A percentile compares a stretch with the other conserved stretches of the same genome.
Evolutionary conservation across 2,113 vertebrate genomes (phyloP).

Genomic region (Lycaon pictus): DNA sequence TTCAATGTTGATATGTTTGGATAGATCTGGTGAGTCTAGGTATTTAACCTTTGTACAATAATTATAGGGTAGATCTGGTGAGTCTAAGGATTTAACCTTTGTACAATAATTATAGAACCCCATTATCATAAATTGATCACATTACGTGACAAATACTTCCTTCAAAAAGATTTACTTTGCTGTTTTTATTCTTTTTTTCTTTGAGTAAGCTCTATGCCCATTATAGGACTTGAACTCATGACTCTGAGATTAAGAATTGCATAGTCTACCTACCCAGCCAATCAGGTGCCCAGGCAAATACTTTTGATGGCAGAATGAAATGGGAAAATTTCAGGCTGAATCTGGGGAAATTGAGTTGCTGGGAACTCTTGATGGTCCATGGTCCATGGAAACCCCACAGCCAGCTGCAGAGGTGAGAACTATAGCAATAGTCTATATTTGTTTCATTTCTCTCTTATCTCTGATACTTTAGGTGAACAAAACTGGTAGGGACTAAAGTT

Average conservation of each 20-base stretch:
- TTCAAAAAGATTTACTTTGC: neutral
- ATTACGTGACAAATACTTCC: neutral
- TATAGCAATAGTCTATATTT: neutral
- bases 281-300: neutral
- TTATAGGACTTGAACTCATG: neutral
- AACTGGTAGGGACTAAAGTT: neutral
- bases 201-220: neutral
- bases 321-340: neutral
- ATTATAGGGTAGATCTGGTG: neutral
- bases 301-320: neutral
- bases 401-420: neutral
- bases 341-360: neutral
- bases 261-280: neutral
- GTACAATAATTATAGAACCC: neutral
- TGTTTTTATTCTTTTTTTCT: neutral
- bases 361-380: neutral
- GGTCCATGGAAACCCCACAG: rapidly evolving
- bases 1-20: neutral
- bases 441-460: neutral
- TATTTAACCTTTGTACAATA: neutral
- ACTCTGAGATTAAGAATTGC: neutral
- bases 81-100: neutral
- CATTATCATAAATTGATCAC: neutral
- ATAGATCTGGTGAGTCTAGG: neutral
- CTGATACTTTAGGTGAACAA: neutral